Percentiles rank a stretch among this genome's conserved stretches.
Conservation (phyloP, 2,113 vertebrate genomes). For the Equus quagga region DNA sequence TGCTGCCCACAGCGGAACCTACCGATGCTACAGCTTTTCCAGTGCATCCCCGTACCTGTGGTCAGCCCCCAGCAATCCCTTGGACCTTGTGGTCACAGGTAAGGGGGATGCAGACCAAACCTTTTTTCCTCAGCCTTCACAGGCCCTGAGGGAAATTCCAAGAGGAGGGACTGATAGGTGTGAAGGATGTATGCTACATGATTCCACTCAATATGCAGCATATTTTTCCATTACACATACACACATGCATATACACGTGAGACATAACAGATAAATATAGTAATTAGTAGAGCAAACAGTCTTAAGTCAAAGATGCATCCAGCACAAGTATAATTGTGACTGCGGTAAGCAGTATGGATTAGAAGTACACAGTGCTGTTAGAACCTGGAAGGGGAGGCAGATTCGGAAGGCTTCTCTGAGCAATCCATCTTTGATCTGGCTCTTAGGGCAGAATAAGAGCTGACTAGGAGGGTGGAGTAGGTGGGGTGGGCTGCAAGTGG, state of each 20-base stretch:
- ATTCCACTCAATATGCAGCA: background rate
- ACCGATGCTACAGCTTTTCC: constrained; percentile 68
- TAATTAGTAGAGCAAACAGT: background rate
- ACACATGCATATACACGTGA: background rate
- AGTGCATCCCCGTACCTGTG: accelerated
- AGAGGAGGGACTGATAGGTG: accelerated
- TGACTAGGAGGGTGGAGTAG: background rate
- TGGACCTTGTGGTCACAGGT: constrained; percentile 71
- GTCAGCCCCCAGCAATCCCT: constrained; percentile 61
- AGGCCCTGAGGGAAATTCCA: background rate
- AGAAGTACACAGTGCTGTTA: too few relatives aligned
- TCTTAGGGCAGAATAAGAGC: background rate
- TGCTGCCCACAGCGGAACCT: background rate
- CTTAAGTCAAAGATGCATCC: background rate
- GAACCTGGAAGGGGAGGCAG: background rate
- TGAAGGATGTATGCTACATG: background rate
- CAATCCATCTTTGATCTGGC: too few relatives aligned
- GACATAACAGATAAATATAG: background rate
- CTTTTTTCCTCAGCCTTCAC: background rate
- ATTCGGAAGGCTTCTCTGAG: background rate
- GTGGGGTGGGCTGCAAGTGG: background rate
- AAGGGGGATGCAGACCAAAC: background rate
- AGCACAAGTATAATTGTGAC: background rate
- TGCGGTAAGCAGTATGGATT: accelerated
- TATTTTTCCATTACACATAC: background rate